phyloP scores from a whole-genome alignment of 2,113 vertebrate species.

The Verasper variegatus region DNA sequence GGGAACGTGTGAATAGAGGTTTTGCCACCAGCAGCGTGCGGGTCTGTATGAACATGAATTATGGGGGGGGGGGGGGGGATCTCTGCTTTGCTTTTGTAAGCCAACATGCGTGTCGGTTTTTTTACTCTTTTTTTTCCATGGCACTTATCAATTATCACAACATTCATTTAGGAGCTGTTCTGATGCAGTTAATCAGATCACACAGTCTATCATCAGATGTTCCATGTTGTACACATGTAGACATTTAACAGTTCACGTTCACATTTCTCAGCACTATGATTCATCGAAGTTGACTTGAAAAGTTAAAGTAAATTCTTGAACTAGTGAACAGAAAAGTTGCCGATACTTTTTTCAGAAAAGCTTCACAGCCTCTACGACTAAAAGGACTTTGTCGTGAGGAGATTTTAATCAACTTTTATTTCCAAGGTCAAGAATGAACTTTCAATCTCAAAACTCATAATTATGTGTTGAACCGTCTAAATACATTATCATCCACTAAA shows the following conservation, averaged over 20 bases:
- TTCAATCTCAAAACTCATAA: conserved; percentile 30
- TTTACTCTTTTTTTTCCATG: neutral
- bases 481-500: conserved; percentile 50
- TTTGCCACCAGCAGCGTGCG: conserved; percentile 36
- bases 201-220: no score
- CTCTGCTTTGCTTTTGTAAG: neutral
- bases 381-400: neutral
- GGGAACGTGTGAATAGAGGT: conserved; percentile 49
- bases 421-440: conserved; percentile 24
- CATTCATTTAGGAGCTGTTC: neutral
- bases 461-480: conserved; percentile 5
- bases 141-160: neutral
- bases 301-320: neutral
- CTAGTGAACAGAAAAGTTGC: neutral
- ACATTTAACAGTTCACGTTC: neutral
- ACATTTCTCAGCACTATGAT: neutral
- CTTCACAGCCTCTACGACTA: neutral
- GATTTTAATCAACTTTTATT: conserved; percentile 21
- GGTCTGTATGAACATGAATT: conserved; percentile 6
- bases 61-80: neutral
- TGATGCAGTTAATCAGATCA: no score
- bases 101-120: neutral
- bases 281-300: neutral
- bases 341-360: conserved; percentile 4
- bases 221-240: no score